These are phyloP conservation scores for Gadopsis bispinosus DNA, from an alignment of 2,797 vertebrate species.

Conservation along the genomic window DNA sequence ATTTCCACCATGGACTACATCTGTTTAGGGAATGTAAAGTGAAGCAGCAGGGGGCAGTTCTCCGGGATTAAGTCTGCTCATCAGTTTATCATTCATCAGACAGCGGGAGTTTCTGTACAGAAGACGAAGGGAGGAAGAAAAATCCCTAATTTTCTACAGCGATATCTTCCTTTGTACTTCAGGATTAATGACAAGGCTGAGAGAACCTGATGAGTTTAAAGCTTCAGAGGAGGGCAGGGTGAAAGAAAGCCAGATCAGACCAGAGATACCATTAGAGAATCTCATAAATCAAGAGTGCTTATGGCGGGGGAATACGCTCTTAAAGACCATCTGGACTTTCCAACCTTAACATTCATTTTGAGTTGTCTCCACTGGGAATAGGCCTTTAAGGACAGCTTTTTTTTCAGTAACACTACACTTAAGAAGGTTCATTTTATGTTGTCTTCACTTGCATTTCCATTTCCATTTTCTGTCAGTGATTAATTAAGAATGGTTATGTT, in stretches of 20 bases:
- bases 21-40: slow-evolving; percentile 89
- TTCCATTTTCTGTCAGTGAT: slow-evolving; percentile 45
- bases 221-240: slow-evolving; percentile 92
- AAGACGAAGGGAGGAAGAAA: slow-evolving; percentile 66
- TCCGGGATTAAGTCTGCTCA: slow-evolving; percentile 92
- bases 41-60: slow-evolving; percentile 89
- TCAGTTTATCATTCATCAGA: slow-evolving; percentile 93
- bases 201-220: slow-evolving; percentile 95
- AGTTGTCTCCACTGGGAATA: slow-evolving; percentile 84
- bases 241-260: slow-evolving; percentile 93
- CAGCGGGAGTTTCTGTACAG: slow-evolving; percentile 81
- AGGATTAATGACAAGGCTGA: slow-evolving; percentile 94
- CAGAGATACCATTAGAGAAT: slow-evolving; percentile 96
- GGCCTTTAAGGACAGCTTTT: slow-evolving; percentile 69
- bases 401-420: slow-evolving; percentile 32
- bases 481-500: slow-evolving; percentile 26
- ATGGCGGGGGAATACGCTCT: slow-evolving; percentile 88
- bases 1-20: slow-evolving; percentile 84
- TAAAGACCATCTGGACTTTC: slow-evolving; percentile 98
- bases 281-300: slow-evolving; percentile 97
- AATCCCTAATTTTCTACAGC: slow-evolving; percentile 91
- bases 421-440: slow-evolving; percentile 45
- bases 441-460: slow-evolving; percentile 9
- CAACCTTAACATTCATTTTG: slow-evolving; percentile 94
- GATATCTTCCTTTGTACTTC: slow-evolving; percentile 94